These are phyloP conservation scores for Cynopterus sphinx DNA, from an alignment of 2,797 vertebrate genomes.

Conservation along the genomic window DNA sequence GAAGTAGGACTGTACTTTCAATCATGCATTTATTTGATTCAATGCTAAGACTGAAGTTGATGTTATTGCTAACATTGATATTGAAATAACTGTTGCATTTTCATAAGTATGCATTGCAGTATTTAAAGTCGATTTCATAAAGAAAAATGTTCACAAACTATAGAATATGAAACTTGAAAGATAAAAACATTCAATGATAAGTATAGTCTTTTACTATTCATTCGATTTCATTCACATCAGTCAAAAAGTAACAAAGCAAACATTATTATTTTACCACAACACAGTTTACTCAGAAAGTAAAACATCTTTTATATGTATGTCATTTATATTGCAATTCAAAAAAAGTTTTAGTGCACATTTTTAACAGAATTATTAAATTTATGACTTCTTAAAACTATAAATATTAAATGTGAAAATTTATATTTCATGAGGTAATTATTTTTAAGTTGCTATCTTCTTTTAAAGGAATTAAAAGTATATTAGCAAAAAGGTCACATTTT, in stretches of 20 bases:
- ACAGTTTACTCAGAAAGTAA: not conserved
- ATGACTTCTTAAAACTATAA: not conserved
- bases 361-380: not conserved
- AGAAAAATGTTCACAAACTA: slow-evolving; percentile 48
- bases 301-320: not conserved
- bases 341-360: not conserved
- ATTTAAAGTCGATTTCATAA: slow-evolving; percentile 21
- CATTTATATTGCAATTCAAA: not conserved
- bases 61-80: slow-evolving; percentile 60
- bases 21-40: slow-evolving; percentile 69
- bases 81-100: slow-evolving; percentile 53
- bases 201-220: not conserved
- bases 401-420: not conserved
- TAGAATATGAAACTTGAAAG: slow-evolving; percentile 55
- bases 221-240: not conserved
- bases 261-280: not conserved
- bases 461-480: not conserved
- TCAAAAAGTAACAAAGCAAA: slow-evolving; percentile 1
- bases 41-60: slow-evolving; percentile 67
- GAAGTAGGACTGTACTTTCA: not conserved
- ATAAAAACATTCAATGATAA: slow-evolving; percentile 37
- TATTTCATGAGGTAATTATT: not conserved
- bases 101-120: slow-evolving; percentile 45
- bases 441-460: not conserved
- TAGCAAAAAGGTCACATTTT: not conserved